Evolutionary conservation across 2,797 vertebrate species (phyloP).

Genomic region (Arctocebus calabarensis): DNA sequence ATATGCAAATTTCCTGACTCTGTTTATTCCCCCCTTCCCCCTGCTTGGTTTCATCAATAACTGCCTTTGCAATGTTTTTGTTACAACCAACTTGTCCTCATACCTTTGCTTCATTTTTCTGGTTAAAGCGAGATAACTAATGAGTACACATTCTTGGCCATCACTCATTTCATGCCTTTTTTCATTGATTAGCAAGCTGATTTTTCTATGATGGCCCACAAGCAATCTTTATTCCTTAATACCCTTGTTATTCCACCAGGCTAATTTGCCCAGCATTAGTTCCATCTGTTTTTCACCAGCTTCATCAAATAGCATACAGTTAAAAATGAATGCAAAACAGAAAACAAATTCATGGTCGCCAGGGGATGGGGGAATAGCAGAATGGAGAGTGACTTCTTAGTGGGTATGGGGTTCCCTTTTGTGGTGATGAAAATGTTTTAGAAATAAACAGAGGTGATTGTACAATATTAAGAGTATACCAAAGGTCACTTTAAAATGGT

Average conservation of each 20-base stretch:
- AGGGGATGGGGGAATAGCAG: not conserved
- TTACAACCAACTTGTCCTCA: slow-evolving; percentile 12
- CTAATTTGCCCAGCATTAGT: slow-evolving; percentile 55
- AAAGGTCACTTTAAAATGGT: not conserved
- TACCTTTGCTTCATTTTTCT: slow-evolving; percentile 47
- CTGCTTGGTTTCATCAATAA: slow-evolving; percentile 2
- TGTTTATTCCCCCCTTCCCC: not conserved
- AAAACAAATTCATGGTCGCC: slow-evolving; percentile 39
- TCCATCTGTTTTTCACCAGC: slow-evolving; percentile 63
- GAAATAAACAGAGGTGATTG: slow-evolving; percentile 14
- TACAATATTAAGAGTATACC: not conserved
- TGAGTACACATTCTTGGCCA: not conserved
- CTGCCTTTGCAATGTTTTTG: slow-evolving; percentile 32
- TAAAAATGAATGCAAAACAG: slow-evolving; percentile 41
- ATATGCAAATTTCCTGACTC: not conserved
- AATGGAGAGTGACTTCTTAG: not conserved
- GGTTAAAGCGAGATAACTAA: slow-evolving; percentile 56
- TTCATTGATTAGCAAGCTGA: slow-evolving; percentile 64
- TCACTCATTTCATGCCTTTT: slow-evolving; percentile 69
- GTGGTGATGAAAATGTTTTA: slow-evolving; percentile 9
- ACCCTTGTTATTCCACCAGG: slow-evolving; percentile 64
- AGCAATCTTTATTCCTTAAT: slow-evolving; percentile 73
- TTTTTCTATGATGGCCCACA: slow-evolving; percentile 50
- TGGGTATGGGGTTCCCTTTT: not conserved
- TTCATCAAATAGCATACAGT: slow-evolving; percentile 48